These are phyloP conservation scores for Urocolius indicus DNA, from an alignment of 2,113 vertebrate species.

Conservation along the genomic window DNA sequence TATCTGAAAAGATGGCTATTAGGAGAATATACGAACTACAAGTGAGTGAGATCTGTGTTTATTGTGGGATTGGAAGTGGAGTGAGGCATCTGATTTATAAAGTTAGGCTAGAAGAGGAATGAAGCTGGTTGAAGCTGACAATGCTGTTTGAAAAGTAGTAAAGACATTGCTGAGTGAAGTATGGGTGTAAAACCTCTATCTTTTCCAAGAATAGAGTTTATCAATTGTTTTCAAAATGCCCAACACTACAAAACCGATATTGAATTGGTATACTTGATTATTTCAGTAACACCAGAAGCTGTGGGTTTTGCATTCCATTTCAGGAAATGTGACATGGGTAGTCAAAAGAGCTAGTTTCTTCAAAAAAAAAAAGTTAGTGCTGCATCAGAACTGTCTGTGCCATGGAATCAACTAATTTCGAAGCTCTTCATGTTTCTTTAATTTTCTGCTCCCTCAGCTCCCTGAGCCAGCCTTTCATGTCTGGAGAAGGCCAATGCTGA, in stretches of 20 bases:
- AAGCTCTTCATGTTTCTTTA: not conserved
- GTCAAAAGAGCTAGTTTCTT: not conserved
- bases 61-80: not conserved
- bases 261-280: not conserved
- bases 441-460: not conserved
- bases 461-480: not conserved
- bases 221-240: not conserved
- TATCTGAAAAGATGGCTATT: not conserved
- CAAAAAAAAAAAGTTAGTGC: not conserved
- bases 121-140: not conserved
- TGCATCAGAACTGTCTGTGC: not conserved
- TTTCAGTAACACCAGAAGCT: not conserved
- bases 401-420: not conserved
- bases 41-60: not conserved
- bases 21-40: not conserved
- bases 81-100: not conserved
- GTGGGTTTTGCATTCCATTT: not conserved
- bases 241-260: not conserved
- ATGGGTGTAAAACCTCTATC: not conserved
- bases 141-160: not conserved
- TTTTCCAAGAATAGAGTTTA: not conserved
- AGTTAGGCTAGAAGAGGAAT: not conserved
- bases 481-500: not conserved
- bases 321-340: not conserved
- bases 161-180: not conserved